Evolutionary conservation across 2,797 vertebrate species (phyloP), one percentile per base, ranked within the genome.

Genomic region (Glyptemys insculpta): DNA sequence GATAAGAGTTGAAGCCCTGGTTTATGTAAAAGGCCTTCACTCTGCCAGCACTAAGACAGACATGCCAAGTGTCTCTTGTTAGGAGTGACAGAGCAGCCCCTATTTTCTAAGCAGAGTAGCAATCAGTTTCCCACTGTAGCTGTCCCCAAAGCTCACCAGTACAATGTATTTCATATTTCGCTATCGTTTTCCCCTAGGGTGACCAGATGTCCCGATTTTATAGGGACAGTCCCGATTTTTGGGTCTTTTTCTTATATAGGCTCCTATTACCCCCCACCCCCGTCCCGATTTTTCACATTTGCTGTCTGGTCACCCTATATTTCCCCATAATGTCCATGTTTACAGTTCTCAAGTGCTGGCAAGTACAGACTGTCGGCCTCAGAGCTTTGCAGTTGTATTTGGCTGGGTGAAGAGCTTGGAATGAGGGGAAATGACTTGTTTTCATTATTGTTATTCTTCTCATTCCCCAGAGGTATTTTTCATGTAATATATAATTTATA

Each of bases 361-460:
- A 86, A 76, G 74, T 78, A 47, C 44, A 79, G 93, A 92, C 82
- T 2, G 1, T 76, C 74, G 12, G 74, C 12, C 92, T 62, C 47
- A 84, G 52, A 56, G 53, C 94, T 47, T 90, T 19, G 80, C 50
- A 18, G 4, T 84, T 93, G 90, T 81, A 79, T 86, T 54, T 47
- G 74, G 44, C 29, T 89, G 12, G 3, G 12, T 62, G 91, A 90
- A 9, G 44, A 91, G 74, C 14, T 44, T 91, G 80, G n/a, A 90
- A 89, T 85, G 47, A 85, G 31, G 8, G 10, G 14, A 89, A 91
- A 50, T 81, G 7, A 53, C 3, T 92, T 65, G 5, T 44, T 95
- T 95, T 88, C 68, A 92, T 23, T 29, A 37, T 86, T 84, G 76
- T 54, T 87, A 79, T 95, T 93, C 68, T 80, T 81, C 83, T 34